Percentiles rank a stretch among this genome's conserved stretches.
These are phyloP conservation scores for Agonopterix alstromeriana DNA, from an alignment of 2,888 invertebrate genomes.

Conservation along the genomic window DNA sequence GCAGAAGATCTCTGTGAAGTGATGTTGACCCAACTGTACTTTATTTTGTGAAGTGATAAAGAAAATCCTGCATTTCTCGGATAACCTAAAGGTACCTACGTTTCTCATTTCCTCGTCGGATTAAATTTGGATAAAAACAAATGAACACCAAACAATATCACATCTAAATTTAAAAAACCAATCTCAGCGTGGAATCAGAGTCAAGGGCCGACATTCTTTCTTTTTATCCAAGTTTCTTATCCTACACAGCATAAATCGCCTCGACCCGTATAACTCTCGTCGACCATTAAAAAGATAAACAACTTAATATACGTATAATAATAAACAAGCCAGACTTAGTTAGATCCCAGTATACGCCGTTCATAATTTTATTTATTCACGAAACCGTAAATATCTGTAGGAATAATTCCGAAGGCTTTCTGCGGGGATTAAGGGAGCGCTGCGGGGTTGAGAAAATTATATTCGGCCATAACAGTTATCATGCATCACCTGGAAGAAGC, in stretches of 20 bases:
- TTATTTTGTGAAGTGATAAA: no score
- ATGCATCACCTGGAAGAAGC: slow-evolving; percentile 75
- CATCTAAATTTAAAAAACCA: slow-evolving; percentile 73
- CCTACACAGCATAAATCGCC: slow-evolving; percentile 63
- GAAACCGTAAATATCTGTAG: slow-evolving; percentile 74
- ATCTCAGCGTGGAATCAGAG: slow-evolving; percentile 60
- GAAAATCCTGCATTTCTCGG: no score
- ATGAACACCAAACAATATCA: slow-evolving; percentile 49
- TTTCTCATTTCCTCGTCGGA: neutral
- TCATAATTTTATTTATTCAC: slow-evolving; percentile 76
- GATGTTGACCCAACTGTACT: no score
- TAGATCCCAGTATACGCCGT: slow-evolving; percentile 54
- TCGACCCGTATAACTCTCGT: slow-evolving; percentile 69
- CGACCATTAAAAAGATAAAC: slow-evolving; percentile 74
- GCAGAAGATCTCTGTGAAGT: no score
- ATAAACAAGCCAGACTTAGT: slow-evolving; percentile 69
- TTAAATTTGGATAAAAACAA: slow-evolving; percentile 21
- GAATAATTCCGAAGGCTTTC: slow-evolving; percentile 75
- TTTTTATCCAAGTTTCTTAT: slow-evolving; percentile 60
- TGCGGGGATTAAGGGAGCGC: slow-evolving; percentile 73
- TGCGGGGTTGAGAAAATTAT: slow-evolving; percentile 74
- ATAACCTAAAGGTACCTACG: no score
- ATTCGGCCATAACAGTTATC: slow-evolving; percentile 76
- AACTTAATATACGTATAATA: slow-evolving; percentile 76
- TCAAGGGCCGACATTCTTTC: slow-evolving; percentile 53